A percentile compares a stretch with the other conserved stretches of the same genome.
Conservation (phyloP, 2,113 vertebrate species). For the Cephalopterus ornatus region DNA sequence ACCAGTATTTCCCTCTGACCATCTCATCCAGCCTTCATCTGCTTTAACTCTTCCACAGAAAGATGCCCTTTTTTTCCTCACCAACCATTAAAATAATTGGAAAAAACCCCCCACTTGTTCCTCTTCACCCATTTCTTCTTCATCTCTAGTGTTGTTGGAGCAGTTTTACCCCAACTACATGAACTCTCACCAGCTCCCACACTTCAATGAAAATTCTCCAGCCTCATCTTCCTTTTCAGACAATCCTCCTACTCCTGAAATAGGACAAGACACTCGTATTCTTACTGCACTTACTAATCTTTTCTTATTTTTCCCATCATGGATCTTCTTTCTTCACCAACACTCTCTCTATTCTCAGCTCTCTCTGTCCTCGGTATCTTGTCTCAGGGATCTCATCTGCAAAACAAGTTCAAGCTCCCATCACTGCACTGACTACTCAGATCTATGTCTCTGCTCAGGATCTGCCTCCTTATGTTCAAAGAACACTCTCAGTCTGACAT, state of each 20-base stretch:
- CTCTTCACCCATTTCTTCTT: not conserved
- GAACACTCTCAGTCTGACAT: not conserved
- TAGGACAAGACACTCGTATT: not conserved
- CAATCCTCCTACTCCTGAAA: not conserved
- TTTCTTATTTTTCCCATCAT: not conserved
- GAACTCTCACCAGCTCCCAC: not conserved
- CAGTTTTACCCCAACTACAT: not conserved
- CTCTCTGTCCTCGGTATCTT: not conserved
- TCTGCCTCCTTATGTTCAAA: not conserved
- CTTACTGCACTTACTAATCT: not conserved
- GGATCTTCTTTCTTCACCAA: not conserved
- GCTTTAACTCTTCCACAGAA: not conserved
- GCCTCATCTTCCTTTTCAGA: not conserved
- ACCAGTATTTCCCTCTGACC: not conserved
- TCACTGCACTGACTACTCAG: not conserved
- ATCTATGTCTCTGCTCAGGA: not conserved
- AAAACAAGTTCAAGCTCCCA: not conserved
- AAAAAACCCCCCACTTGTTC: fast-evolving
- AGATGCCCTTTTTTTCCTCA: not conserved
- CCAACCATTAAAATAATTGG: not conserved
- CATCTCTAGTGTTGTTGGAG: not conserved
- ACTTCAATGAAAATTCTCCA: not conserved
- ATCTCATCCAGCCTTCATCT: not conserved
- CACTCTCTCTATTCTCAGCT: not conserved
- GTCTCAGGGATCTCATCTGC: not conserved